Conservation (phyloP, 2,797 vertebrate species). For the Xiphorhynchus erythropygius region DNA sequence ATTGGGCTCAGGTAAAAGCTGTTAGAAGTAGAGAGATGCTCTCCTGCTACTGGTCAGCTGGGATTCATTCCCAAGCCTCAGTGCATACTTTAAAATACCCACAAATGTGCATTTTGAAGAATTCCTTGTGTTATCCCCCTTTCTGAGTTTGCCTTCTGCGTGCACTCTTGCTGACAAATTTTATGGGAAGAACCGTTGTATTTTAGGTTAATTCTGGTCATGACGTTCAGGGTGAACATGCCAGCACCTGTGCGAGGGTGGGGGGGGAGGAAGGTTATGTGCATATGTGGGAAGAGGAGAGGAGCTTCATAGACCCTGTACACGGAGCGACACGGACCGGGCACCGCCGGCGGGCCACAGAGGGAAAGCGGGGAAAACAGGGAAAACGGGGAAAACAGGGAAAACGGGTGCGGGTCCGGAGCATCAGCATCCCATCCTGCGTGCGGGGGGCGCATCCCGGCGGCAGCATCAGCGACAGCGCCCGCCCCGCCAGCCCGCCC, state of each 20-base stretch:
- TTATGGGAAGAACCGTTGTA: fast-evolving
- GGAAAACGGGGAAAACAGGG: no score
- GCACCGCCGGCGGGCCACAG: no score
- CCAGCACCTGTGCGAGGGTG: neutral
- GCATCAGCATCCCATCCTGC: neutral
- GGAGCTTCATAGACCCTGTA: neutral
- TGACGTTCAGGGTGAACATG: neutral
- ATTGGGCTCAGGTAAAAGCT: neutral
- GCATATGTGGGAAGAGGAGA: fast-evolving
- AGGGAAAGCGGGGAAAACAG: no score
- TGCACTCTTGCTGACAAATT: neutral
- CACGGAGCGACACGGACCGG: fast-evolving
- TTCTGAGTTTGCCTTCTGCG: neutral
- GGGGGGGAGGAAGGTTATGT: neutral
- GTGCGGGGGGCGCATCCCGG: neutral
- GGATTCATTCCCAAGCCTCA: neutral
- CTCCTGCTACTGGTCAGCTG: neutral
- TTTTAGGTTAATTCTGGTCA: neutral
- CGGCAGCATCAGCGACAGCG: neutral
- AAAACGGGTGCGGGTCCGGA: no score
- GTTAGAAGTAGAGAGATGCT: neutral
- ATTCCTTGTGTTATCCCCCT: neutral
- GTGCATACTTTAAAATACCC: neutral
- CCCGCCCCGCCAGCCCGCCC: neutral
- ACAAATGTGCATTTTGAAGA: neutral